Base-by-base conservation (phyloP, 1,140 invertebrate genomes). In the Heliconius nattereri region DNA sequence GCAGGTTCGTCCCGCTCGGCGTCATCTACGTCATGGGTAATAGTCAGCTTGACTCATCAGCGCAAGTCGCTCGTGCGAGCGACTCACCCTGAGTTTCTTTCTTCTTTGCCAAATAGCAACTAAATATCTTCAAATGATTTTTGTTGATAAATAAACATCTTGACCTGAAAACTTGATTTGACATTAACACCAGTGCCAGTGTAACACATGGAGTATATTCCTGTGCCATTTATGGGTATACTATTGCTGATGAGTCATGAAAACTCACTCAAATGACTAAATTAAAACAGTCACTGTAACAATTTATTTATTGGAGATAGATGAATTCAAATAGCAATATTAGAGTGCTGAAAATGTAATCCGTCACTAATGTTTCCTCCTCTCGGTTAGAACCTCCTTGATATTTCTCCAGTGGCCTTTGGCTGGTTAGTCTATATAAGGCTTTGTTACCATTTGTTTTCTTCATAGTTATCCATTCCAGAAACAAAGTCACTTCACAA, bases 151-250 rank as follows among this genome's bases (percentile, higher is more conserved):
- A 83, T 70, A 86, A 83, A 57, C 54, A 85, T 90, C 85, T 90
- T 91, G 87, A 94, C 93, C 93, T 94, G 93, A 94, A 94, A 94
- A 94, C 93, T 94, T 88, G 93, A 94, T 93, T 92, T 85, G 85
- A 92, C 85, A 94, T 94, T 94, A 94, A 91, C 91, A 94, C 88
- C 90, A 87, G 86, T 82, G 84, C 87, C 87, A 88, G 86, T 84
- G 87, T 83, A 79, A 84, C 73, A 81, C 76, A 87, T 87, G 85
- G 85, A 86, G 86, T 76, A 85, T 83, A 75, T 85, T 84, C 87
- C 85, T 83, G 86, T 83, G 77, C 79, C 79, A 83, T 78, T 80
- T 85, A 88, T 81, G 82, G 73, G 78, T 81, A 83, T 85, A 88
- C 85, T 83, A 85, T 80, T 74, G 71, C 70, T 81, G 85, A 81